Conservation (phyloP, 2,113 vertebrate species). For the Triplophysa tibetana region DNA sequence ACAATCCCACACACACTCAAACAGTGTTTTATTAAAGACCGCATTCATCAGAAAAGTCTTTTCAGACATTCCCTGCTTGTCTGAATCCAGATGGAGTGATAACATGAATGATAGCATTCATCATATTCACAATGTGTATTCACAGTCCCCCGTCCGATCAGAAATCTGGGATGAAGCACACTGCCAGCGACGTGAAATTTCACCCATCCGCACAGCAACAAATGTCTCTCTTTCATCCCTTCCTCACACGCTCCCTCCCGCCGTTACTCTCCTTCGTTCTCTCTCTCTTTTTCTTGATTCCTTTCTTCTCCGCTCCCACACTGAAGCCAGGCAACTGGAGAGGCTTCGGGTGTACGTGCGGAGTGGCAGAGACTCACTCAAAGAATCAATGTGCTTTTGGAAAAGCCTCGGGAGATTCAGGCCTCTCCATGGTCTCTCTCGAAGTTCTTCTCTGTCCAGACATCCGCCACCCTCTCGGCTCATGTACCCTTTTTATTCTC, state of each 20-base stretch:
- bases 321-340: constrained; percentile 53
- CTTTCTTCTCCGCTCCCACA: constrained; percentile 48
- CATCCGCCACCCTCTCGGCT: constrained; percentile 38
- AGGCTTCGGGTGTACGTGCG: constrained; percentile 67
- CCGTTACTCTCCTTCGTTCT: constrained; percentile 40
- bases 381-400: constrained; percentile 67
- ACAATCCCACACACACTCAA: constrained; percentile 4
- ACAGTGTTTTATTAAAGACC: constrained; percentile 33
- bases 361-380: constrained; percentile 62
- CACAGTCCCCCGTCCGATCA: constrained; percentile 49
- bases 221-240: constrained; percentile 45
- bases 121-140: constrained; percentile 49
- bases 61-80: constrained; percentile 33
- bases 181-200: constrained; percentile 58
- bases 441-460: constrained; percentile 35
- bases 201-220: constrained; percentile 55
- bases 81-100: constrained; percentile 47
- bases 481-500: constrained; percentile 48
- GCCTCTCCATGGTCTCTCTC: constrained; percentile 57
- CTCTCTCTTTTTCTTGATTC: constrained; percentile 24
- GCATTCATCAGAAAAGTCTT: constrained; percentile 40
- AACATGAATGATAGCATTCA: constrained; percentile 54
- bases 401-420: constrained; percentile 57
- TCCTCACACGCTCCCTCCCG: constrained; percentile 31
- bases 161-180: constrained; percentile 51